Conservation (phyloP, 1,140 invertebrate species). For the Nasonia vitripennis region DNA sequence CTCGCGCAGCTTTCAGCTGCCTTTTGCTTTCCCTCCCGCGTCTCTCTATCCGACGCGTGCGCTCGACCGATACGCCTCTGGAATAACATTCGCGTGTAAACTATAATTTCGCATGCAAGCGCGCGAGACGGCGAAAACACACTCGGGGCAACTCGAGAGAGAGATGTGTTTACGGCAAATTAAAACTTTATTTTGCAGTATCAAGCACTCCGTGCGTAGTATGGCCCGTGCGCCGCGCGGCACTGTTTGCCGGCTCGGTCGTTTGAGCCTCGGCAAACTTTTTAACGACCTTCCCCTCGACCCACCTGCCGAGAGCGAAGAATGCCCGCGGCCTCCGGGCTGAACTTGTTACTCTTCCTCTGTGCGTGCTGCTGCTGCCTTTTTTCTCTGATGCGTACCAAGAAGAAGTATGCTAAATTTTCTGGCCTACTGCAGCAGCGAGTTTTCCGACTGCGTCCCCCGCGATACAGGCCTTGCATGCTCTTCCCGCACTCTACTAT, state of each 20-base stretch:
- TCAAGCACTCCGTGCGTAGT: not conserved
- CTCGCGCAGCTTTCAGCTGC: not conserved
- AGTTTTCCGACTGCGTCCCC: too few relatives aligned
- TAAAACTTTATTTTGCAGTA: slow-evolving; percentile 32
- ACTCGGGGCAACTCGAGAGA: not conserved
- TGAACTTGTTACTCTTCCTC: not conserved
- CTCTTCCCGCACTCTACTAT: too few relatives aligned
- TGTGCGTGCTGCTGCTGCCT: not conserved
- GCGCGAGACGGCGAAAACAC: not conserved
- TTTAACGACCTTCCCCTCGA: slow-evolving; percentile 18
- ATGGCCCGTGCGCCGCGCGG: not conserved
- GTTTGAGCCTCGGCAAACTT: slow-evolving; percentile 3
- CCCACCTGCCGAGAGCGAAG: not conserved
- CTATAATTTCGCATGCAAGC: slow-evolving; percentile 15
- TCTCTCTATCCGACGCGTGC: not conserved
- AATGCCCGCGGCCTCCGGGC: not conserved
- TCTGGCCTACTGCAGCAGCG: not conserved
- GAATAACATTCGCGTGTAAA: slow-evolving; percentile 30
- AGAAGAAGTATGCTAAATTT: not conserved
- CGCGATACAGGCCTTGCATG: too few relatives aligned
- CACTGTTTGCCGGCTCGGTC: not conserved
- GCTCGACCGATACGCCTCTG: slow-evolving; percentile 3
- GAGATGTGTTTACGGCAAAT: slow-evolving; percentile 30
- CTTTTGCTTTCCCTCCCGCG: not conserved
- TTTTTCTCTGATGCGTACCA: too few relatives aligned